These are phyloP conservation scores for Dendrolimus pini DNA, from an alignment of 2,888 invertebrate species.

Conservation along the genomic window DNA sequence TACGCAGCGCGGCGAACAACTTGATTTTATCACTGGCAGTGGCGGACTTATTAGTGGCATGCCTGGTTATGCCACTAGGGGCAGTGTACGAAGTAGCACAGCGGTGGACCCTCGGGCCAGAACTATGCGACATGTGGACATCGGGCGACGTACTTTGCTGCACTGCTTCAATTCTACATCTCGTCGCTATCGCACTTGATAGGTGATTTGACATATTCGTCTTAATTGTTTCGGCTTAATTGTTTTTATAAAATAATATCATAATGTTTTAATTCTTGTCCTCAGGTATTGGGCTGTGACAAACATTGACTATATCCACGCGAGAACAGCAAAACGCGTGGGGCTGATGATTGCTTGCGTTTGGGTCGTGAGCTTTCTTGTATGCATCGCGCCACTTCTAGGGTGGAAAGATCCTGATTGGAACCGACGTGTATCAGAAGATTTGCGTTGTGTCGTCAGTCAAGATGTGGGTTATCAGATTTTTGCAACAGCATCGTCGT, in stretches of 20 bases:
- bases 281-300: conserved; percentile 93
- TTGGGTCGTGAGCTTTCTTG: conserved; percentile 89
- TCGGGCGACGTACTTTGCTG: conserved; percentile 95
- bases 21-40: conserved; percentile 93
- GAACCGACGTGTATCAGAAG: conserved; percentile 75
- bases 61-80: conserved; percentile 85
- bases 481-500: conserved; percentile 93
- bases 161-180: conserved; percentile 87
- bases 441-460: conserved; percentile 86
- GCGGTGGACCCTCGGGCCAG: conserved; percentile 90
- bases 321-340: conserved; percentile 85
- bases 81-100: conserved; percentile 87
- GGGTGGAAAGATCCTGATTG: conserved; percentile 86
- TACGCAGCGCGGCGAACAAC: conserved; percentile 93
- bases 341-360: conserved; percentile 88
- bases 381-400: conserved; percentile 91
- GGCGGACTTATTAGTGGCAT: conserved; percentile 93
- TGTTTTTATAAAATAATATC: background rate
- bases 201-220: conserved; percentile 66
- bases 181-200: conserved; percentile 89
- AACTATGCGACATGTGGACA: conserved; percentile 96
- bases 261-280: background rate
- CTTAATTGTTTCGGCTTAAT: background rate
- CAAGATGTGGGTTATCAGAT: conserved; percentile 91
- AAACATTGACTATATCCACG: conserved; percentile 92